Evolutionary conservation across 1,140 invertebrate genomes (phyloP), one percentile per base, ranked within the genome.

Genomic region (Cherax destructor): DNA sequence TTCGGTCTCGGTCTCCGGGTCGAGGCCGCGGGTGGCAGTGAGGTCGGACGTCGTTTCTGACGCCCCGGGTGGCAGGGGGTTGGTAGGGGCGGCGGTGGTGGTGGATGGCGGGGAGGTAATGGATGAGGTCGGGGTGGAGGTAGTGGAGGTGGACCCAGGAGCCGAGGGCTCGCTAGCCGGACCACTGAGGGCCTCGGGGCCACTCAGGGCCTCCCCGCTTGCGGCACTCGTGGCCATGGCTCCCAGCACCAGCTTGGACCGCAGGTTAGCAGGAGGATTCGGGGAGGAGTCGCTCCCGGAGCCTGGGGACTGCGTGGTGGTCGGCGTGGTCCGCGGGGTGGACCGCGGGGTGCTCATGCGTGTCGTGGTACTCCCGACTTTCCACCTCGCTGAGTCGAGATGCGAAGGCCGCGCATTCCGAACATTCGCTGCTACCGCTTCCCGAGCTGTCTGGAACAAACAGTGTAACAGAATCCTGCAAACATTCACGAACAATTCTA

Each of bases 381-480:
- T 93, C 86, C 86, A 91, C 72, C 86, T 93, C 90, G 93, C 93
- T 86, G 91, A 90, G 86, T 93, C 93, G 92, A 93, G 93, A 72
- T 93, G 93, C 88, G 93, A 93, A 77, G 93, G 93, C 94, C 93
- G 94, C 93, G 92, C 94, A 93, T 92, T 94, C 94, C 93, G 94
- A 94, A 93, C 94, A 93, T 61, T 93, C 93, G 92, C 93, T 94
- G 93, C 94, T 94, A 93, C 94, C 94, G 93, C 94, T 94, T 93
- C 94, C 94, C 94, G 94, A 94, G 94, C 94, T 94, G 94, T 94
- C 94, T 94, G 94, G 91, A 94, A 93, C 93, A 94, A 94, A 93
- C 86, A 88, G 80, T 92, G 93, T 93, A 92, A 92, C 81, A 93
- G 86, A 80, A 79, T 50, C 56, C 30, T 59, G 76, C 47, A 47